Evolutionary conservation across 2,797 vertebrate species (phyloP), one percentile per base, ranked within the genome.

Genomic region (Aeoliscus strigatus): DNA sequence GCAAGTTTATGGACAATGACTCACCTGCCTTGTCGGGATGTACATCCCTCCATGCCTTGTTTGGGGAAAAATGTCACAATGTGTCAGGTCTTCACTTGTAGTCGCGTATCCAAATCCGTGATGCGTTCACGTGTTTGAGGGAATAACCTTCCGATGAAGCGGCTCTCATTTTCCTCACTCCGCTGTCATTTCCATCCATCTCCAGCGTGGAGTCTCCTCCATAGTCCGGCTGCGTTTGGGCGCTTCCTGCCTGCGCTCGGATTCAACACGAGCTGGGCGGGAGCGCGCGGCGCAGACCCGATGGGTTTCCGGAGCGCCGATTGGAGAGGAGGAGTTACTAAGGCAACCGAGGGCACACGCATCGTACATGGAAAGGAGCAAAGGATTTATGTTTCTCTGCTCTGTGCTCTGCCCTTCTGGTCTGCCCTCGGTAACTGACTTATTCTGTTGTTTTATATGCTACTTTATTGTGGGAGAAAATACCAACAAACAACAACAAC

Each of bases 291-390:
- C 87, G 83, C 83, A 78, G 25, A 43, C 86, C 60, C 80, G 75
- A 49, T 30, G 34, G 33, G 26, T 60, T 70, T 77, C 76, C 78
- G 65, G 81, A 81, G 83, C 87, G 86, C 82, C 78, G 67, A 83
- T 58, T 74, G 77, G 81, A 81, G 75, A 70, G 68, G 82, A 79
- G 75, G 76, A 85, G 88, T 88, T 88, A 87, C 87, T 86, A 87
- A n/a, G 83, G 87, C 84, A 89, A 90, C 87, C 86, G 79, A 83
- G 80, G 75, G 86, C 82, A 77, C 82, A 77, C 73, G 70, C 76
- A 72, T 70, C 64, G 65, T 35, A 68, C 75, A 77, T 44, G 75
- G 60, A 56, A 51, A 68, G 57, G 39, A 73, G 67, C 14, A 17
- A 16, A 48, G 52, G 66, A 67, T 73, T 58, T 64, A 58, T 64